phyloP scores from a whole-genome alignment of 2,797 vertebrate species.

The Coregonus ussuriensis region DNA sequence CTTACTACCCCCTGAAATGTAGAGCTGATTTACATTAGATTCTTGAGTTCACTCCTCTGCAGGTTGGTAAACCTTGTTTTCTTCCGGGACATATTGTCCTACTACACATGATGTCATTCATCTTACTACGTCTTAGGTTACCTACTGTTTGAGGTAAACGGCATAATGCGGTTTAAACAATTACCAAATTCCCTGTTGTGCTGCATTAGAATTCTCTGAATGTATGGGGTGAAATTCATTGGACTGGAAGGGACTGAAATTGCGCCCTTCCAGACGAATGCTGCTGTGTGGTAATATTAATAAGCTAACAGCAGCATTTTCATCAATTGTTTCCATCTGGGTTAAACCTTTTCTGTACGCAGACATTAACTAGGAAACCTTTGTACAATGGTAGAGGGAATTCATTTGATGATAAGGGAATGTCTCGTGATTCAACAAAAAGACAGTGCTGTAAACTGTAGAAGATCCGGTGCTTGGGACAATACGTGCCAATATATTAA shows the following conservation, averaged over 20 bases:
- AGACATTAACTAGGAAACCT: background rate
- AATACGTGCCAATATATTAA: background rate
- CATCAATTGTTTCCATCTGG: background rate
- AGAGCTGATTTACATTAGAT: background rate
- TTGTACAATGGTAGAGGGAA: background rate
- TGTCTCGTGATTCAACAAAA: background rate
- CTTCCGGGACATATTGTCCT: background rate
- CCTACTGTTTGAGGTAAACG: background rate
- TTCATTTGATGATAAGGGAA: background rate
- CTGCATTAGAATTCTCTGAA: background rate
- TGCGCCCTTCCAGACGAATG: background rate
- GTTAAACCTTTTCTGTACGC: background rate
- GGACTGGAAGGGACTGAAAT: background rate
- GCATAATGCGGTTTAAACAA: background rate
- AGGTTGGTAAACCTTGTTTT: background rate
- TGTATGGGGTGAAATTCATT: slow-evolving; percentile 1
- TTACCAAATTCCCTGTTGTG: background rate
- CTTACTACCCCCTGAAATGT: background rate
- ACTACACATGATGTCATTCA: background rate
- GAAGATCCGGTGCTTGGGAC: background rate
- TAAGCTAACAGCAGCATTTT: background rate
- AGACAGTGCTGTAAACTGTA: background rate
- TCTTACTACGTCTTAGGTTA: background rate
- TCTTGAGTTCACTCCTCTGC: background rate
- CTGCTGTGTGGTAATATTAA: slow-evolving; percentile 3